Evolutionary conservation across 2,113 vertebrate genomes (phyloP), one percentile per base, ranked within the genome.

Genomic region (Micromys minutus): DNA sequence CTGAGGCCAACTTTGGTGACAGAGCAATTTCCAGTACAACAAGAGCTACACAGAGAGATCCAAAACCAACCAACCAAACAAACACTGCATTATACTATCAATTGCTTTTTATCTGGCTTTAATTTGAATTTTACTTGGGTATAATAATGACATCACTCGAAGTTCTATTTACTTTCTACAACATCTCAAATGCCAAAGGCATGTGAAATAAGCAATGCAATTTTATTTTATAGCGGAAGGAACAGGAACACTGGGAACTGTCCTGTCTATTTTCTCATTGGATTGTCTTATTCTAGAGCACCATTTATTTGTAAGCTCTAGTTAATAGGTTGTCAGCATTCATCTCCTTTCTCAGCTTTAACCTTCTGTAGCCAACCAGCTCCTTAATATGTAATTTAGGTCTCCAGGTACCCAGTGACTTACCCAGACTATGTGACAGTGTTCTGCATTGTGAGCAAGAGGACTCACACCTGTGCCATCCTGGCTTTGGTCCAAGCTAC

Each of bases 111-210:
- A 86, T 83, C 26, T 94, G 47, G 31, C 13, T 92, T 75, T 24
- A 77, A 61, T 77, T 95, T 90, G 57, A 87, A 61, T 89, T 96
- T 65, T 34, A 84, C 50, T 59, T 6, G 50, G 71, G 21, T 55
- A 31, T 10, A 81, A 72, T 59, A 89, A 92, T 77, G 55, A 72
- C 81, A 42, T 65, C 59, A 87, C 81, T 77, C 42, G 7, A 85
- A 55, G 55, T 92, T 93, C 91, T 89, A 21, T 87, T 34, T 24
- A 13, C 17, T 88, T 13, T 71, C 24, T 76, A 52, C 19, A 87
- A n/a, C 13, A 92, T 81, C 13, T 87, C 84, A 92, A n/a, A 47
- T 88, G 34, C 7, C 87, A 79, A 74, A 52, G 21, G 63, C 52
- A 36, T 90, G 7, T 72, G 22, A 74, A 76, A 61, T 5, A 87